Percentiles rank a stretch among this genome's conserved stretches.
phyloP scores from a whole-genome alignment of 1,140 invertebrate species.

The Kradibia gibbosae region DNA sequence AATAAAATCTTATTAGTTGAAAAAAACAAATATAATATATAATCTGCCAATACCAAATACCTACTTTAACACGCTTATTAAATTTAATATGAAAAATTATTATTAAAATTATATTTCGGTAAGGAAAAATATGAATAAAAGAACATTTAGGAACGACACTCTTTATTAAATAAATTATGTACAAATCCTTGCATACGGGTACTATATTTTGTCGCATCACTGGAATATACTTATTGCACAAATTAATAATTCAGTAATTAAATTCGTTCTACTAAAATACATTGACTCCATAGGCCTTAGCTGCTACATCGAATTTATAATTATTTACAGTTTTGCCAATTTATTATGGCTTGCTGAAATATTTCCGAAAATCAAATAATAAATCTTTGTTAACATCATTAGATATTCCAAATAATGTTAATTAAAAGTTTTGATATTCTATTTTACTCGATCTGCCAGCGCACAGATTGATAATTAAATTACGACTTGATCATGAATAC shows the following conservation, averaged over 20 bases:
- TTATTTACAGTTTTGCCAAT: constrained; percentile 60
- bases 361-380: constrained; percentile 47
- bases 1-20: no score
- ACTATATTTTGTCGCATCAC: constrained; percentile 58
- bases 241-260: constrained; percentile 66
- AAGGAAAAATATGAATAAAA: constrained; percentile 20
- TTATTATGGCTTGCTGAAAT: constrained; percentile 46
- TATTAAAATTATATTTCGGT: background rate
- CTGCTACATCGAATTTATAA: constrained; percentile 61
- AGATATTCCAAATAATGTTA: constrained; percentile 47
- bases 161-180: constrained; percentile 72
- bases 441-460: constrained; percentile 37
- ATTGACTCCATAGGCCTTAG: constrained; percentile 70
- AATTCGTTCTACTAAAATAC: constrained; percentile 68
- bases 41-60: no score
- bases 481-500: constrained; percentile 43
- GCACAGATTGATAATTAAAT: constrained; percentile 42
- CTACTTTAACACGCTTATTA: no score
- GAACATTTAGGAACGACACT: constrained; percentile 60
- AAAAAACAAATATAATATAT: no score
- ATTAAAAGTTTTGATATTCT: constrained; percentile 42
- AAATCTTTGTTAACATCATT: constrained; percentile 49
- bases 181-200: constrained; percentile 63
- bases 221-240: constrained; percentile 65
- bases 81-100: no score